phyloP scores from a whole-genome alignment of 2,888 invertebrate genomes.

The Heteropelma amictum region DNA sequence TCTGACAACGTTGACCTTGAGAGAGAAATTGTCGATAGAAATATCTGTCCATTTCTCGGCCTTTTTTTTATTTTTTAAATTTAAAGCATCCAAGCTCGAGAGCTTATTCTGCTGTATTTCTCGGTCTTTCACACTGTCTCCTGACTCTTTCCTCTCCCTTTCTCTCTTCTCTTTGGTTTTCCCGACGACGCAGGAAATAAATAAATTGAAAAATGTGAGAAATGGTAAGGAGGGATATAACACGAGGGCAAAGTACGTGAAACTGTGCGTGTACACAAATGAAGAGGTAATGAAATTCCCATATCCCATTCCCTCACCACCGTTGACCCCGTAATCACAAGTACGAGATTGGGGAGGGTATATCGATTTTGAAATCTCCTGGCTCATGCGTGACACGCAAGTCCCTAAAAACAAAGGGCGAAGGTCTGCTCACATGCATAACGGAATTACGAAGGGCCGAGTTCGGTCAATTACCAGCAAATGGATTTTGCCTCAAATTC shows the following conservation, averaged over 20 bases:
- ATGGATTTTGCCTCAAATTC: too few relatives aligned
- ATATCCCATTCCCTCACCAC: slow-evolving; percentile 30
- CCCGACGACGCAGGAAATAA: background rate
- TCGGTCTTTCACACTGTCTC: background rate
- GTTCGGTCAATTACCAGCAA: background rate
- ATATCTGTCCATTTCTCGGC: too few relatives aligned
- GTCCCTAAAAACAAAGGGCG: background rate
- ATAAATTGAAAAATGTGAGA: background rate
- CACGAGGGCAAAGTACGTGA: slow-evolving; percentile 30
- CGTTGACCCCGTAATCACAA: slow-evolving; percentile 24
- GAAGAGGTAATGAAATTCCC: slow-evolving; percentile 50
- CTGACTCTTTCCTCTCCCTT: background rate
- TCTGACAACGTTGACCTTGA: background rate
- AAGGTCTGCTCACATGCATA: background rate
- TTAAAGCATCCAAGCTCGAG: too few relatives aligned
- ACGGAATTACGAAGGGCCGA: background rate
- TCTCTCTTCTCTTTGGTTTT: background rate
- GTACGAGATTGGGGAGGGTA: background rate
- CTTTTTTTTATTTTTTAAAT: too few relatives aligned
- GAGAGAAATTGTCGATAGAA: background rate
- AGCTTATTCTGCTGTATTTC: background rate
- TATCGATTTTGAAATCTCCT: slow-evolving; percentile 23
- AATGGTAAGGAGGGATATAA: slow-evolving; percentile 18
- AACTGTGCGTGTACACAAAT: slow-evolving; percentile 45
- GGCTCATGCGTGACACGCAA: slow-evolving; percentile 47